Evolutionary conservation across 2,888 invertebrate genomes (phyloP), one percentile per base, ranked within the genome.

Genomic region (Andrena dorsata): DNA sequence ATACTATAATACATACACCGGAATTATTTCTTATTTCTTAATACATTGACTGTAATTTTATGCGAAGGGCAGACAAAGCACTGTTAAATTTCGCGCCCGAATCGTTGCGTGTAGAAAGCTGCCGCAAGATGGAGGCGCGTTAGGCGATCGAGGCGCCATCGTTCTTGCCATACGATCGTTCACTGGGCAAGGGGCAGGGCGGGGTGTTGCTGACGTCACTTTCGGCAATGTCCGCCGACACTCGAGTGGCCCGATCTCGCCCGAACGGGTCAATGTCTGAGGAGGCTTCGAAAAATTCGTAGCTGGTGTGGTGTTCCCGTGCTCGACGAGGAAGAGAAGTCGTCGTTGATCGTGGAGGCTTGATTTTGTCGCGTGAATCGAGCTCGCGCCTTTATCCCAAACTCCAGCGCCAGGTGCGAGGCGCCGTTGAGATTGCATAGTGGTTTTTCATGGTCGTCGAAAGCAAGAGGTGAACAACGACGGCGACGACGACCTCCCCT

Each of bases 251-350:
- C 95, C 96, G 96, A 96, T 95, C 94, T 93, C 94, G 93, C 92
- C 96, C 96, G 96, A 96, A 95, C 94, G 94, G 95, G 95, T 95
- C 95, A 95, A 95, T 95, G 96, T 96, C 96, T 96, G 96, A 95
- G 90, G 88, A 95, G 93, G 95, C 94, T 94, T 94, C 95, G 94
- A 94, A 94, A 94, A 95, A 94, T 95, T 94, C 94, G 94, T 95
- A 94, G 94, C 94, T 94, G 94, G 94, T 94, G 94, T 94, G 94
- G 94, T 91, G 90, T 94, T 94, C 93, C 93, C 94, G 92, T 95
- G 86, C 84, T 86, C 86, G 85, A 81, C 80, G 84, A 84, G 84
- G 84, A 86, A 88, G 83, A 88, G 84, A 85, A 86, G 86, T 86
- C 83, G 83, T 89, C 85, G 88, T 82, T 86, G 85, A 81, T 79